These are phyloP conservation scores for Lepidurus arcticus DNA, from an alignment of 1,140 invertebrate genomes.

Conservation along the genomic window DNA sequence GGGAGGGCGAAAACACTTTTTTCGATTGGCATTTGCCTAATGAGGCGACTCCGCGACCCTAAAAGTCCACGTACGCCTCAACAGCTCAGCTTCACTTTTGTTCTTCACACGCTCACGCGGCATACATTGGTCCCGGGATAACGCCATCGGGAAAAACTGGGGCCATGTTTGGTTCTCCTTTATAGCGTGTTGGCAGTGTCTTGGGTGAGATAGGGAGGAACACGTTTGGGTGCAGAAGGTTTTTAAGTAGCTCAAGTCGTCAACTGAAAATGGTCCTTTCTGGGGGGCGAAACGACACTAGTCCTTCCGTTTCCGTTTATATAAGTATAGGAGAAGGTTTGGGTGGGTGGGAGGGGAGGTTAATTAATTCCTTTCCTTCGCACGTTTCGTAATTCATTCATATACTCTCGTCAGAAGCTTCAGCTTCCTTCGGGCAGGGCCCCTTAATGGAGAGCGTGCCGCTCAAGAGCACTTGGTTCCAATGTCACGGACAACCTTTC, in stretches of 20 bases:
- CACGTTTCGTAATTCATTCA: constrained; percentile 1
- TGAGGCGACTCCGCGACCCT: not conserved
- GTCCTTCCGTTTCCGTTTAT: too few relatives aligned
- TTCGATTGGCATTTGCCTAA: not conserved
- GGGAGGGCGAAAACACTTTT: not conserved
- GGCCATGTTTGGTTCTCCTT: too few relatives aligned
- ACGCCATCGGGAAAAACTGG: too few relatives aligned
- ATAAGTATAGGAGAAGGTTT: too few relatives aligned
- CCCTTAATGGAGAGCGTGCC: not conserved
- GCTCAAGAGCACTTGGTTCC: not conserved
- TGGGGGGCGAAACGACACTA: too few relatives aligned
- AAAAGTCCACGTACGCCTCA: too few relatives aligned
- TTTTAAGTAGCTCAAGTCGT: not conserved
- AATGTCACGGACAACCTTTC: not conserved
- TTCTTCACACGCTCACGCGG: too few relatives aligned
- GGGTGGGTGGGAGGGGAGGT: not conserved
- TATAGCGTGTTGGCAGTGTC: too few relatives aligned
- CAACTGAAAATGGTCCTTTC: not conserved
- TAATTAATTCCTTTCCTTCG: not conserved
- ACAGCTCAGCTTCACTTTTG: too few relatives aligned
- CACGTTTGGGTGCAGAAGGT: too few relatives aligned
- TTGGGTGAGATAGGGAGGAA: too few relatives aligned
- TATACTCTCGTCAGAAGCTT: not conserved
- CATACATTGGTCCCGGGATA: too few relatives aligned
- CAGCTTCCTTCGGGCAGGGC: not conserved